A percentile compares a stretch with the other conserved stretches of the same genome.
phyloP scores from a whole-genome alignment of 2,888 invertebrate species.

The Acleris emargana region DNA sequence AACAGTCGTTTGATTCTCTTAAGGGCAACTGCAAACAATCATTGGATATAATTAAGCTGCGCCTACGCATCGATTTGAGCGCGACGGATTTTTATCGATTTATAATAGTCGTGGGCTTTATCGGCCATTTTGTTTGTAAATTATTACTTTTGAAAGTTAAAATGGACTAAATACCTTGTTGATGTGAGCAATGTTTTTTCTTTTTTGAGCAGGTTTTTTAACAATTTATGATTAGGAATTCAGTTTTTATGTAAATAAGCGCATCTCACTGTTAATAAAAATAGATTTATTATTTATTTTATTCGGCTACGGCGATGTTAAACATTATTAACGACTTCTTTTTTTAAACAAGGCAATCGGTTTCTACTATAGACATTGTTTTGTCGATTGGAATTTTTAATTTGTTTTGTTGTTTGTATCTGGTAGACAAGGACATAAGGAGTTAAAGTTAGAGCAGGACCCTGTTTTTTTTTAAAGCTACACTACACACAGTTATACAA shows the following conservation, averaged over 20 bases:
- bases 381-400: too few relatives aligned
- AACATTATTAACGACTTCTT: not conserved
- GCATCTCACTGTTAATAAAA: conserved; percentile 10
- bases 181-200: conserved; percentile 22
- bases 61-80: conserved; percentile 22
- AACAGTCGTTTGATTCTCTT: conserved; percentile 12
- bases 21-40: conserved; percentile 22
- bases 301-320: not conserved
- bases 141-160: conserved; percentile 41
- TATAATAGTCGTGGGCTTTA: conserved; percentile 40
- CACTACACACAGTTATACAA: too few relatives aligned
- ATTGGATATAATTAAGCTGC: conserved; percentile 22
- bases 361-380: not conserved
- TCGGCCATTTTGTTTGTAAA: conserved; percentile 32
- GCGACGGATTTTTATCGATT: conserved; percentile 37
- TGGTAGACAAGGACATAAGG: too few relatives aligned
- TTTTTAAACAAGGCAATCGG: not conserved
- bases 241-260: conserved; percentile 19
- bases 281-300: not conserved
- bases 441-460: too few relatives aligned
- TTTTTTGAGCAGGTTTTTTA: conserved; percentile 17
- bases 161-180: conserved; percentile 26
- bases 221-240: conserved; percentile 25
- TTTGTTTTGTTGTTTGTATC: too few relatives aligned
- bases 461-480: too few relatives aligned